phyloP scores from a whole-genome alignment of 2,113 vertebrate genomes.

The Phocoena phocoena region DNA sequence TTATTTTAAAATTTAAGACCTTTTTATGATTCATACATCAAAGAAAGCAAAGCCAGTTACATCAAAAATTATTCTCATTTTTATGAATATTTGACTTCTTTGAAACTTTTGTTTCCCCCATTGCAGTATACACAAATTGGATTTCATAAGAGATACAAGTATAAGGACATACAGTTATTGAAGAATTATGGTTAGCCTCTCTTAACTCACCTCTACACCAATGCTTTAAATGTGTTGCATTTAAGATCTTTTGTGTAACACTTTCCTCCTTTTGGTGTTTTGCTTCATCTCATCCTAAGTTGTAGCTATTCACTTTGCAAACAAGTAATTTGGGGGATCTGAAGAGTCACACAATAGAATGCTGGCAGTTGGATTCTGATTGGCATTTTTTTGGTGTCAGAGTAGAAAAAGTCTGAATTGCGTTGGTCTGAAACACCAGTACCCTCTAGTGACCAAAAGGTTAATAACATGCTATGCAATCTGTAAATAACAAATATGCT shows the following conservation, averaged over 20 bases:
- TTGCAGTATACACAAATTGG: background rate
- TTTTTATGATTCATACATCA: background rate
- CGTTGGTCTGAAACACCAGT: constrained; percentile 31
- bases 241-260: background rate
- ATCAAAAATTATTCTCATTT: background rate
- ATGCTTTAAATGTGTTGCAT: background rate
- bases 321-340: background rate
- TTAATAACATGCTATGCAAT: background rate
- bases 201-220: background rate
- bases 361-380: background rate
- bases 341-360: background rate
- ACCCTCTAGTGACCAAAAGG: constrained; percentile 60
- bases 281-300: background rate
- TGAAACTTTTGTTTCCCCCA: background rate
- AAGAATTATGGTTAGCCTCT: background rate
- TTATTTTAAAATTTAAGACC: background rate
- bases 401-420: background rate
- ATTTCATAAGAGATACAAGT: background rate
- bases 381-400: background rate
- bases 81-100: background rate
- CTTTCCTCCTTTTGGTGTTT: background rate
- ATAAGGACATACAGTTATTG: background rate
- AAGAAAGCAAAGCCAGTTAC: background rate
- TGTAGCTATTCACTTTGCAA: background rate
- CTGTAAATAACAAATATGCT: background rate